Conservation (phyloP, 35 echinoderm and acorn worm genomes). For the Apostichopus parvimensis region DNA sequence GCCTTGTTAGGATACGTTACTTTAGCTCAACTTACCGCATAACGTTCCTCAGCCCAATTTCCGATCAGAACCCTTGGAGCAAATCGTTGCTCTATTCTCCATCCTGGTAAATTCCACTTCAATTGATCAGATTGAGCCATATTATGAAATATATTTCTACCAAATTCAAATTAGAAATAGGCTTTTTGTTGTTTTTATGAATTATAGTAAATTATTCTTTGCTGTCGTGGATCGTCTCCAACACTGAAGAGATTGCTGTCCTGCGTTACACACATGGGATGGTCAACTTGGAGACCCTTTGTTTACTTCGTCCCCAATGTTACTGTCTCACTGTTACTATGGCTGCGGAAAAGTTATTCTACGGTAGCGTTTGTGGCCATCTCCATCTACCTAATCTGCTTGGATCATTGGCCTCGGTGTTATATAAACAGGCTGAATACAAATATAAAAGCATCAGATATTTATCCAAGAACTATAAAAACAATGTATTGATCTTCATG, state of each 20-base stretch:
- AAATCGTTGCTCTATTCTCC: constrained; percentile 95
- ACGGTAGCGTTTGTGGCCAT: constrained; percentile 3
- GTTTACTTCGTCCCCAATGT: not conserved
- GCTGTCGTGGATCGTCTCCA: too few relatives aligned
- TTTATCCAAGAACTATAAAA: too few relatives aligned
- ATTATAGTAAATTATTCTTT: too few relatives aligned
- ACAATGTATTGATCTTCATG: too few relatives aligned
- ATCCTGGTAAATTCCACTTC: constrained; percentile 90
- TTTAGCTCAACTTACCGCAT: constrained; percentile 62
- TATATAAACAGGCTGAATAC: too few relatives aligned
- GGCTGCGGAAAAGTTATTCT: constrained; percentile 3
- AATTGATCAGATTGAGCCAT: constrained; percentile 90
- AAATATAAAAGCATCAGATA: too few relatives aligned
- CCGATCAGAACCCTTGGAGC: constrained; percentile 76
- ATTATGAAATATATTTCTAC: not conserved
- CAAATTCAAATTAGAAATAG: too few relatives aligned
- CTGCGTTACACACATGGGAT: not conserved
- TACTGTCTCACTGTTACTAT: not conserved
- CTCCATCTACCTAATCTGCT: not conserved
- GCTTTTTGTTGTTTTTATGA: too few relatives aligned
- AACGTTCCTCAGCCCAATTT: constrained; percentile 93
- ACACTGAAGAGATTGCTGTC: too few relatives aligned
- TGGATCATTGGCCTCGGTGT: too few relatives aligned
- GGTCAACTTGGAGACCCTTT: not conserved
- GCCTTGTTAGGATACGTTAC: too few relatives aligned